A percentile compares a stretch with the other conserved stretches of the same genome.
Evolutionary conservation across 1,140 invertebrate genomes (phyloP).

Genomic region (Choristoneura fumiferana): DNA sequence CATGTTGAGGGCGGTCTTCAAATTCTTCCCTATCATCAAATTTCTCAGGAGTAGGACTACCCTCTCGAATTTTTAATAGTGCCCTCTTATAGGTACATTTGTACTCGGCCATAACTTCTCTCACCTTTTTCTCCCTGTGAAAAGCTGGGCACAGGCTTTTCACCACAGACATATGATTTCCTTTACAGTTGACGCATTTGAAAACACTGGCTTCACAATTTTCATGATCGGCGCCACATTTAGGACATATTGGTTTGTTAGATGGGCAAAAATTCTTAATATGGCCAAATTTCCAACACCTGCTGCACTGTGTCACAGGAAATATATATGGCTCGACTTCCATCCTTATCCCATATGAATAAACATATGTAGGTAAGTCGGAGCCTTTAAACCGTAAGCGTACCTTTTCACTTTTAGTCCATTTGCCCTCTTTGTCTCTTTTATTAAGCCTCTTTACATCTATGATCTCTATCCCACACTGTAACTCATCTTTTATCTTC

Average conservation of each 20-base stretch:
- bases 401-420: constrained; percentile 10
- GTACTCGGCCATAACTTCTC: constrained; percentile 17
- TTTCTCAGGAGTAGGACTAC: not conserved
- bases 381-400: constrained; percentile 5
- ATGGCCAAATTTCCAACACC: constrained; percentile 18
- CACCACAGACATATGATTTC: constrained; percentile 18
- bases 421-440: not conserved
- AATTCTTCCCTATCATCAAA: not conserved
- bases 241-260: constrained; percentile 13
- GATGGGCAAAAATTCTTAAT: constrained; percentile 9
- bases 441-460: constrained; percentile 2
- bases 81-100: constrained; percentile 16
- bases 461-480: not conserved
- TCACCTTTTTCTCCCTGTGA: constrained; percentile 10
- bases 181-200: constrained; percentile 13
- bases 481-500: not conserved
- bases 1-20: not conserved
- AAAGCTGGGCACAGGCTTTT: constrained; percentile 17
- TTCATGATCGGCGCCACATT: constrained; percentile 3
- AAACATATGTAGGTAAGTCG: constrained; percentile 6
- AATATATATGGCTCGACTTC: constrained; percentile 11
- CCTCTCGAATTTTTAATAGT: not conserved
- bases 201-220: constrained; percentile 3
- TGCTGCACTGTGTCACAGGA: constrained; percentile 15
- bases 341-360: not conserved